Conservation (phyloP, 2,888 invertebrate genomes). For the Alsophila aescularia region DNA sequence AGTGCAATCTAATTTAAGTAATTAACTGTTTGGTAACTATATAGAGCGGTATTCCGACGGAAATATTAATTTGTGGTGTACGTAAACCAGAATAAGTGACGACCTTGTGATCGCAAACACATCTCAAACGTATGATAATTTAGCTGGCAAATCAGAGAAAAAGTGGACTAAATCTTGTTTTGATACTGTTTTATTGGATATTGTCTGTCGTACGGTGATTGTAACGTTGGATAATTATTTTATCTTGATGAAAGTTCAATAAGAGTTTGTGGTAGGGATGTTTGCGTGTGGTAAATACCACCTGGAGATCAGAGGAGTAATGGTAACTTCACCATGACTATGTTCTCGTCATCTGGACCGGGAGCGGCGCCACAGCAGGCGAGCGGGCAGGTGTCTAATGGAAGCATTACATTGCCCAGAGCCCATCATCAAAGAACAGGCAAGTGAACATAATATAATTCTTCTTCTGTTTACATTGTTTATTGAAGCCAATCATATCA, state of each 20-base stretch:
- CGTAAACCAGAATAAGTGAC: conserved; percentile 48
- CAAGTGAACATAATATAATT: conserved; percentile 34
- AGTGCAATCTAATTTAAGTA: conserved; percentile 41
- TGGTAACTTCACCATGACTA: conserved; percentile 66
- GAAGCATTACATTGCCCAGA: conserved; percentile 77
- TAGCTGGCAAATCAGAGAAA: conserved; percentile 58
- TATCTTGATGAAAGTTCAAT: conserved; percentile 24
- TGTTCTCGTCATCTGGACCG: conserved; percentile 76
- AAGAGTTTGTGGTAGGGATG: conserved; percentile 64
- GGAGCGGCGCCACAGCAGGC: conserved; percentile 77
- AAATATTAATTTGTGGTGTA: conserved; percentile 40
- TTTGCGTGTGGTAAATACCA: conserved; percentile 71
- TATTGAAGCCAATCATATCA: too few species aligned
- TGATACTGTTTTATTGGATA: conserved; percentile 8
- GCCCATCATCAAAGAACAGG: conserved; percentile 81
- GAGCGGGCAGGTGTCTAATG: conserved; percentile 75
- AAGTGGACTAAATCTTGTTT: conserved; percentile 43
- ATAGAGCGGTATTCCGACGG: conserved; percentile 31
- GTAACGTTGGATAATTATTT: background rate
- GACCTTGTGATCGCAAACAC: conserved; percentile 67
- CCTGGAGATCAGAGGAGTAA: conserved; percentile 72
- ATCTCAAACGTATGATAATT: conserved; percentile 63
- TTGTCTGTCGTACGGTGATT: conserved; percentile 1
- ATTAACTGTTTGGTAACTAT: conserved; percentile 36
- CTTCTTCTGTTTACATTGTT: background rate